Base-by-base conservation (phyloP, 2,113 vertebrate genomes). In the Ceratotherium simum region DNA sequence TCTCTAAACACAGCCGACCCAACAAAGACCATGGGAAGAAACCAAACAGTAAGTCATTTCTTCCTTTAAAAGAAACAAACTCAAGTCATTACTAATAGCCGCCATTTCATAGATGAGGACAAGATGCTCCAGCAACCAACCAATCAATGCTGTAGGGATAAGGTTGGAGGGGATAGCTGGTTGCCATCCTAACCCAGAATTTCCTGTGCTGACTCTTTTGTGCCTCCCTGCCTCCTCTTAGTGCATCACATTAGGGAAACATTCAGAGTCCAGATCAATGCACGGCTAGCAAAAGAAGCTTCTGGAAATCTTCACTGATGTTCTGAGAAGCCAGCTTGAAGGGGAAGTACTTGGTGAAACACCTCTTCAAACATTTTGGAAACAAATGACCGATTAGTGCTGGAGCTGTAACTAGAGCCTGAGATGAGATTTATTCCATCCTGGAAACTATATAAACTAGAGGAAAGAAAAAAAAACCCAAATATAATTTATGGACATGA, bases 401-500 rank as follows among this genome's bases (percentile, higher is more conserved):
- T 86, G 89, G 58, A 33, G 33, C 90, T 94, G 58, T 96, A 87
- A 91, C 94, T 93, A 95, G 91, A 97, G 78, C 60, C 83, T 9
- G 54, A 95, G 87, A 76, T 0, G 92, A 82, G 76, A 92, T n/a
- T 96, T 97, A 96, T 98, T 98, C 95, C 11, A 0, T 90, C 70
- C 90, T 81, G 82, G 88, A 98, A 96, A 96, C 80, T 46, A 95
- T 94, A 88, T 82, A 86, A 87, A 60, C 76, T 73, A 67, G 80
- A 92, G 88, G 80, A 51, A 62, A 89, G 79, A 36, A 54, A 84
- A 56, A 79, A 76, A 88, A 88, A 42, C 9, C 67, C 69, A 94
- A 78, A 95, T 93, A 42, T 69, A 93, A 93, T 97, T 97, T 97
- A 90, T 96, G 78, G 80, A 92, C 70, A 97, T 92, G 98, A 75